Evolutionary conservation across 2,113 vertebrate genomes (phyloP).

Genomic region (Nestor notabilis): DNA sequence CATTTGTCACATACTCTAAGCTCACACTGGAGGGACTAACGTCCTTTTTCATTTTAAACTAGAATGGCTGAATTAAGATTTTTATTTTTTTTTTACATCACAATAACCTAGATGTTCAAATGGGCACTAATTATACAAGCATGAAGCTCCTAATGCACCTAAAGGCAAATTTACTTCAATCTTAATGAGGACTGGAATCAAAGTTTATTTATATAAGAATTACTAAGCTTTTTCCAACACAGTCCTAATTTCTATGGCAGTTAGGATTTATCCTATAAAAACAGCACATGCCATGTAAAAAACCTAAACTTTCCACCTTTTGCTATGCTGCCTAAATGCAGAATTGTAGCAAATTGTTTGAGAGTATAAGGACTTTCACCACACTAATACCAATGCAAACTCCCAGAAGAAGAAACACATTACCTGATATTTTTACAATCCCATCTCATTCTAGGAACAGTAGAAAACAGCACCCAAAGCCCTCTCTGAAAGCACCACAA

Average conservation of each 20-base stretch:
- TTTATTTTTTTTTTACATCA: neutral
- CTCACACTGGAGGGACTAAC: neutral
- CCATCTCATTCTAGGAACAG: neutral
- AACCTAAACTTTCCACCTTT: neutral
- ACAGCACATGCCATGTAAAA: neutral
- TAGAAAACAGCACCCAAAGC: neutral
- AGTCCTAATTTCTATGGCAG: neutral
- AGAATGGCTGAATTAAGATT: neutral
- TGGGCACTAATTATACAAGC: neutral
- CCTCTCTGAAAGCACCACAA: neutral
- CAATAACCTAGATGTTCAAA: neutral
- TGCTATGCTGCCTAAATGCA: neutral
- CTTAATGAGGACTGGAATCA: neutral
- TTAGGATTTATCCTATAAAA: neutral
- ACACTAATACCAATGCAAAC: neutral
- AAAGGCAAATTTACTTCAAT: neutral
- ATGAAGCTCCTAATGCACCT: neutral
- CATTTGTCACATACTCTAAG: neutral
- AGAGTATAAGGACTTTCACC: neutral
- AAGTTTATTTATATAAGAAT: neutral
- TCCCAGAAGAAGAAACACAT: neutral
- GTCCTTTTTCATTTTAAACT: neutral
- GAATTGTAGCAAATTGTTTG: neutral
- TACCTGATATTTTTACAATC: neutral
- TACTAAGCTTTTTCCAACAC: neutral